Conservation (phyloP, 2,888 invertebrate species). For the Theretra japonica region DNA sequence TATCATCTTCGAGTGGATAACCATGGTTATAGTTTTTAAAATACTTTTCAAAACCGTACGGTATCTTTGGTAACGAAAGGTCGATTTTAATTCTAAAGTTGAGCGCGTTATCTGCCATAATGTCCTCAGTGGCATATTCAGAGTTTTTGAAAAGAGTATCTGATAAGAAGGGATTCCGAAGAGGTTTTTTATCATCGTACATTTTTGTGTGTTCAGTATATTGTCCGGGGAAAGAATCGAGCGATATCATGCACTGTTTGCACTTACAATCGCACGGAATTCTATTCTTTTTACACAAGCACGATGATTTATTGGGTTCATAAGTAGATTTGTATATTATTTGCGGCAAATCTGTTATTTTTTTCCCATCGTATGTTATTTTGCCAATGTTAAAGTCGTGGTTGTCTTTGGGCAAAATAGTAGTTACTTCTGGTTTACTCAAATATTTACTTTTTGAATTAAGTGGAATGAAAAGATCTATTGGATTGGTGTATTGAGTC, state of each 20-base stretch:
- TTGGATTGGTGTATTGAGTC: constrained; percentile 51
- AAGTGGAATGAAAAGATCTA: constrained; percentile 63
- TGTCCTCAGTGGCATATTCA: constrained; percentile 15
- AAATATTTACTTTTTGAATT: constrained; percentile 51
- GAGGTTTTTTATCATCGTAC: constrained; percentile 34
- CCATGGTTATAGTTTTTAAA: constrained; percentile 41
- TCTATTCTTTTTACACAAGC: constrained; percentile 63
- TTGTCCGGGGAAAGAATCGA: constrained; percentile 42
- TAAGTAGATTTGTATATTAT: constrained; percentile 43
- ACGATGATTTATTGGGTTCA: constrained; percentile 54
- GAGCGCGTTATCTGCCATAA: constrained; percentile 53
- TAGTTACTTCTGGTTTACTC: constrained; percentile 45
- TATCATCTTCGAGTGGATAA: constrained; percentile 40
- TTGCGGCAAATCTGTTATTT: constrained; percentile 44
- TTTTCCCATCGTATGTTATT: constrained; percentile 47
- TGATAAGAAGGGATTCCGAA: constrained; percentile 19
- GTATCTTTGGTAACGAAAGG: constrained; percentile 66
- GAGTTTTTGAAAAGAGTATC: constrained; percentile 20
- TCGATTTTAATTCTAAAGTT: constrained; percentile 74
- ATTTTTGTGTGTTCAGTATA: constrained; percentile 41
- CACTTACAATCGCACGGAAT: constrained; percentile 67
- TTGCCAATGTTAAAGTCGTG: constrained; percentile 48
- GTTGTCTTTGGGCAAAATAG: constrained; percentile 40
- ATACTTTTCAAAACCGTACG: constrained; percentile 3
- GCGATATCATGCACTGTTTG: constrained; percentile 61